Evolutionary conservation across 2,797 vertebrate species (phyloP).

Genomic region (Gastrophryne carolinensis): DNA sequence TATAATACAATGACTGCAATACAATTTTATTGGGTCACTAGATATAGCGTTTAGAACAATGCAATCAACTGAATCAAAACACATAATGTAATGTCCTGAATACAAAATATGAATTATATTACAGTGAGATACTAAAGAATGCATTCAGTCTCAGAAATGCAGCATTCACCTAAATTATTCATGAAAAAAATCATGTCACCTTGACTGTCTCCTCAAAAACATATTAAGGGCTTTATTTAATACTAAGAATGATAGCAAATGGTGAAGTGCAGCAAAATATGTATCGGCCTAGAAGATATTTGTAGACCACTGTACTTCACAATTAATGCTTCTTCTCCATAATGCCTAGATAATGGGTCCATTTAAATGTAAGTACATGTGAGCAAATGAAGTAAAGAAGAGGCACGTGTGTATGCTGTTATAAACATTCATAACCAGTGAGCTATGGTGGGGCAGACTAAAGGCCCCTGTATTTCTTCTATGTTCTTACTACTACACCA

Average conservation of each 20-base stretch:
- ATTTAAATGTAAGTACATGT: no score
- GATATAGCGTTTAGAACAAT: background rate
- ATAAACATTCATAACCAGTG: background rate
- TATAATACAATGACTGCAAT: background rate
- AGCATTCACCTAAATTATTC: background rate
- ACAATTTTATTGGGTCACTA: background rate
- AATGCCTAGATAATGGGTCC: no score
- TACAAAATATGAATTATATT: background rate
- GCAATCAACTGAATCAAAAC: background rate
- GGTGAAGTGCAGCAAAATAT: no score
- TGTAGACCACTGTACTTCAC: no score
- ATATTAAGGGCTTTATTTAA: background rate
- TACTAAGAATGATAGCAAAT: background rate
- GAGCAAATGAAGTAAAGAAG: no score
- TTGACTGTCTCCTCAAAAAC: background rate
- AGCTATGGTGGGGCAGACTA: no score
- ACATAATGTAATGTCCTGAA: background rate
- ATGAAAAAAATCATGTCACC: background rate
- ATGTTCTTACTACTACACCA: no score
- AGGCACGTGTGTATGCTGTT: no score
- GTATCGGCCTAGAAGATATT: no score
- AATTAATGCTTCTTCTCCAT: no score
- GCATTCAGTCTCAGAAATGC: background rate
- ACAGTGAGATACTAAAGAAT: background rate
- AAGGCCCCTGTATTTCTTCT: no score